Base-by-base conservation (phyloP, 2,113 vertebrate species). In the Eurystomus gularis region DNA sequence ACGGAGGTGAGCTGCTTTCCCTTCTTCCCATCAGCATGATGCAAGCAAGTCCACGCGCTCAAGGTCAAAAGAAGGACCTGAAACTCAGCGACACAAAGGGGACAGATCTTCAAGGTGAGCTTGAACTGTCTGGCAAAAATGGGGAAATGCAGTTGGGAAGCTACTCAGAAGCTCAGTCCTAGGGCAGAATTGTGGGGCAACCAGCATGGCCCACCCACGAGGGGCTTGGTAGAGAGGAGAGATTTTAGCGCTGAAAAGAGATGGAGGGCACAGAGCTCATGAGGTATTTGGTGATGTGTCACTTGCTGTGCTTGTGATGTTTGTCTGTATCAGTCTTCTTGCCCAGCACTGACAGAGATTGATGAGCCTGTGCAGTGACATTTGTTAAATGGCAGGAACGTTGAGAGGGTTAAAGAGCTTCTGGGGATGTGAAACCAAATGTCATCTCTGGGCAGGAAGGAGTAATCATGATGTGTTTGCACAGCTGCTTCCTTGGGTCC, bases 101-200 rank as follows among this genome's bases (percentile, higher is more conserved):
- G 98, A 98, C 86, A 99, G 98, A 85, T 96, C 99, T 76, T 86
- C 97, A 78, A 98, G 99, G 99, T 99, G 98, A 98, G 97, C 55
- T 86, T 17, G 18, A 31, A 17, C 25, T 57, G 40, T 23, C 65
- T 35, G 29, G 19, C 39, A 29, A 7, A 49, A 78, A 40, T 13
- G 15, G 48, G 72, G 46, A 46, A 49, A 5, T 46, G 17, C 10
- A 29, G 13, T 0, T 3, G 6, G 60, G 51, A 70, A 92, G 42
- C 33, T 78, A 31, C 46, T 93, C 44, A n/a, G 66, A 52, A 84
- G 64, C 48, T 78, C 71, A 81, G n/a, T 73, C 39, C 9, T n/a
- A 4, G 37, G 51, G 39, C 93, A 52, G 25, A 51, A 26, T 7
- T 42, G 33, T 84, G 57, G 57, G 25, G 61, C 4, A 3, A 48